A percentile compares a stretch with the other conserved stretches of the same genome.
Conservation (phyloP, 2,113 vertebrate genomes). For the pig (Sus scrofa) region T2T-Sscrofa CM000824.6:143854001-143854500, state of each 20-base stretch:
- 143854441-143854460: not conserved
- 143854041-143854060: not conserved
- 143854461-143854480: not conserved
- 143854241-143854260: not conserved
- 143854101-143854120: not conserved
- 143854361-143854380: not conserved
- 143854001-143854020: not conserved
- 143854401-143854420: not conserved
- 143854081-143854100: not conserved
- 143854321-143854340: constrained; percentile 23
- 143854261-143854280: not conserved
- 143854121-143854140: not conserved
- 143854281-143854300: not conserved
- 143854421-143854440: not conserved
- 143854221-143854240: not conserved
- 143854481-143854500: not conserved
- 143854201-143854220: not conserved
- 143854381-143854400: not conserved
- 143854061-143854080: not conserved
- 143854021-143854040: not conserved
- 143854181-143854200: not conserved
- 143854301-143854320: not conserved
- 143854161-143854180: not conserved
- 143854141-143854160: not conserved
- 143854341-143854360: not conserved